Percentiles rank a stretch among this genome's conserved stretches.
Conservation (phyloP, 1,140 invertebrate species). For the Drosophila gunungcola region DNA sequence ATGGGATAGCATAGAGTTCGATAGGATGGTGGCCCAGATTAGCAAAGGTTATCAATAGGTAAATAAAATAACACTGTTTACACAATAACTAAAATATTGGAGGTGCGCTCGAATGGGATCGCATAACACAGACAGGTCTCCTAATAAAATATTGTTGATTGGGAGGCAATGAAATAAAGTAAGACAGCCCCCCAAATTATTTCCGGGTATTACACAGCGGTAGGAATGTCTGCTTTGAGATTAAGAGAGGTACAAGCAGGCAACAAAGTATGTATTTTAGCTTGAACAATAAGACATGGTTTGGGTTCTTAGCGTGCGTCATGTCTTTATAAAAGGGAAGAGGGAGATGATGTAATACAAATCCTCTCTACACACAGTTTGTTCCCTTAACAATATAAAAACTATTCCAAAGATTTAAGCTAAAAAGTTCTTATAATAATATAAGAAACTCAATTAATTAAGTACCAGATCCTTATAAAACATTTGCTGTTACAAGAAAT, state of each 20-base stretch:
- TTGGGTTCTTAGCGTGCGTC: too few relatives aligned
- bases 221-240: background rate
- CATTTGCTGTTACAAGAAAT: background rate
- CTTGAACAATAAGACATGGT: too few relatives aligned
- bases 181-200: constrained; percentile 1
- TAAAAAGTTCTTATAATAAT: too few relatives aligned
- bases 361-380: too few relatives aligned
- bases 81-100: background rate
- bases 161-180: constrained; percentile 7
- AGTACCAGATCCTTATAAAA: background rate
- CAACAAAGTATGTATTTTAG: too few relatives aligned
- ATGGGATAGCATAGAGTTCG: constrained; percentile 2
- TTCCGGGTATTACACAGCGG: background rate
- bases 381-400: too few relatives aligned
- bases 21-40: background rate
- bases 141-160: background rate
- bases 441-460: too few relatives aligned
- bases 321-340: too few relatives aligned
- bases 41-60: background rate
- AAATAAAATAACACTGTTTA: background rate
- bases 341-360: too few relatives aligned
- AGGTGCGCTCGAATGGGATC: background rate
- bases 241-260: background rate
- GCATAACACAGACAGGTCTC: background rate
- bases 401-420: too few relatives aligned